phyloP scores from a whole-genome alignment of 2,113 vertebrate species.

The Rhea americana region DNA sequence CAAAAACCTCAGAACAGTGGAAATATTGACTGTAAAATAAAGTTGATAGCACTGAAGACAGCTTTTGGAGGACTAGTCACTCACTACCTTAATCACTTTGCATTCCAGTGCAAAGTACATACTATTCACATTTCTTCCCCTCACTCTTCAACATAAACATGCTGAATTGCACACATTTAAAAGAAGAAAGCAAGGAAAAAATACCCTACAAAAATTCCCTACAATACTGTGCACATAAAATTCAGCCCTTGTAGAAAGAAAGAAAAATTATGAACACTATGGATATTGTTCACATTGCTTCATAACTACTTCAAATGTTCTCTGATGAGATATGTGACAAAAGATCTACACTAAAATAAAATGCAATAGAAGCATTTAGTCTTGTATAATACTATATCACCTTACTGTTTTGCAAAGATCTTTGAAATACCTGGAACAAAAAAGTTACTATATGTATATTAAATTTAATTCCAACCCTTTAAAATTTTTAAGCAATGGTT shows the following conservation, averaged over 20 bases:
- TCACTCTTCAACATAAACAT: not conserved
- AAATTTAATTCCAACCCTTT: not conserved
- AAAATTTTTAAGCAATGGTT: not conserved
- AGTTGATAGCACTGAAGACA: not conserved
- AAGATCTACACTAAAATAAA: not conserved
- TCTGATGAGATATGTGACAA: not conserved
- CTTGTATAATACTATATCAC: not conserved
- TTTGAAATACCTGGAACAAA: not conserved
- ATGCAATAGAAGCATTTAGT: not conserved
- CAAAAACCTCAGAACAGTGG: not conserved
- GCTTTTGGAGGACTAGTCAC: not conserved
- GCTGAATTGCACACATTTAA: not conserved
- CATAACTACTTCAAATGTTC: not conserved
- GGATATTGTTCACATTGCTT: not conserved
- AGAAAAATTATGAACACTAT: not conserved
- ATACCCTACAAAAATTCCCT: not conserved
- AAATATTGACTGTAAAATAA: not conserved
- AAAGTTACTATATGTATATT: not conserved
- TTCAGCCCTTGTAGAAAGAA: not conserved
- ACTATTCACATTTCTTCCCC: not conserved
- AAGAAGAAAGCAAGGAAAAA: rapidly evolving
- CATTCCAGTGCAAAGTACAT: not conserved
- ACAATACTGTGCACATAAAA: not conserved
- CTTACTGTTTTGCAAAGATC: not conserved
- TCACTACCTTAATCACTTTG: not conserved